Evolutionary conservation across 2,888 invertebrate species (phyloP).

Genomic region (Prosopocoilus inquinatus): DNA sequence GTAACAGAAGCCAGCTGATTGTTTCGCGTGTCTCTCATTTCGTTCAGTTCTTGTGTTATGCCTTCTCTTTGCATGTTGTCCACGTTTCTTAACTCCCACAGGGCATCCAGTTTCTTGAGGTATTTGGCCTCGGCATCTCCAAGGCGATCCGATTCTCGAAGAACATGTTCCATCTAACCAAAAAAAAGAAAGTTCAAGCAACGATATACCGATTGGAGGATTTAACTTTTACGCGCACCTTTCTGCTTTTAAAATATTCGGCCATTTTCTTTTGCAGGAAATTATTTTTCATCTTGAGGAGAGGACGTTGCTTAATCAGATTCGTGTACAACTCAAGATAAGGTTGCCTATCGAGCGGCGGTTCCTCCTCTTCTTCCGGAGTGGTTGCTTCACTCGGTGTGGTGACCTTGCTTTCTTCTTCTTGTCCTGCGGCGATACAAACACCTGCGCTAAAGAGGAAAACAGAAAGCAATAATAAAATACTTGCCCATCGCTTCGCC

Average conservation of each 20-base stretch:
- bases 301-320: conserved; percentile 21
- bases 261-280: conserved; percentile 43
- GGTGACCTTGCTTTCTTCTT: not conserved
- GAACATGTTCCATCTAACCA: conserved; percentile 40
- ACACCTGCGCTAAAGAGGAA: not conserved
- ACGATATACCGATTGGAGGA: not conserved
- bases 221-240: conserved; percentile 24
- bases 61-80: conserved; percentile 28
- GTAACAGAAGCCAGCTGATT: conserved; percentile 29
- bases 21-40: conserved; percentile 29
- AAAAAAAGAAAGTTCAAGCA: conserved; percentile 2
- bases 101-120: conserved; percentile 35
- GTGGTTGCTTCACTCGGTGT: not conserved
- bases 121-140: conserved; percentile 38
- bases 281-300: conserved; percentile 33
- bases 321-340: conserved; percentile 22
- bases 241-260: conserved; percentile 42
- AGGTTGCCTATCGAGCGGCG: conserved; percentile 25
- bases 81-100: conserved; percentile 17
- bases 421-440: conserved; percentile 4
- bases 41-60: conserved; percentile 32
- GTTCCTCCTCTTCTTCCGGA: conserved; percentile 15
- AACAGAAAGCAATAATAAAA: not conserved
- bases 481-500: not conserved
- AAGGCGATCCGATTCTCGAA: conserved; percentile 35